phyloP scores from a whole-genome alignment of 2,888 invertebrate species.

The Tricholauxania praeusta region DNA sequence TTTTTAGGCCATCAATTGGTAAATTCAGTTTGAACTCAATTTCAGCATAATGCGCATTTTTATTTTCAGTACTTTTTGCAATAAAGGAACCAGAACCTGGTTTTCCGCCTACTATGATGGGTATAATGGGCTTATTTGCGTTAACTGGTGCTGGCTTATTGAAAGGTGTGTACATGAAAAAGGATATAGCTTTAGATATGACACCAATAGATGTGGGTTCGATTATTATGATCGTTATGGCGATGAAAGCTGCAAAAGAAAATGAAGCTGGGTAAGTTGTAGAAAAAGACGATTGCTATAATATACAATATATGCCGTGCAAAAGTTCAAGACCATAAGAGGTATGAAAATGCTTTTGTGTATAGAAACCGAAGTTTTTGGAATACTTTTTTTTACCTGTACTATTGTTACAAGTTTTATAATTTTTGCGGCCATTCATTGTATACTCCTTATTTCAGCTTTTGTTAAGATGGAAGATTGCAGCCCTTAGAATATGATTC shows the following conservation, averaged over 20 bases:
- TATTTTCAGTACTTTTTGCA: conserved; percentile 51
- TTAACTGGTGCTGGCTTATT: conserved; percentile 56
- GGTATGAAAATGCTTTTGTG: too few relatives aligned
- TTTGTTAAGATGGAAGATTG: too few relatives aligned
- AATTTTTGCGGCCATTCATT: too few relatives aligned
- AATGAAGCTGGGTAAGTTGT: conserved; percentile 7
- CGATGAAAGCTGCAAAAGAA: conserved; percentile 44
- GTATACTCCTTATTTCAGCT: too few relatives aligned
- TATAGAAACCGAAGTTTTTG: too few relatives aligned
- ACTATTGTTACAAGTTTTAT: too few relatives aligned
- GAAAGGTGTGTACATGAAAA: conserved; percentile 51
- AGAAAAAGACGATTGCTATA: too few relatives aligned
- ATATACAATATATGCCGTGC: too few relatives aligned
- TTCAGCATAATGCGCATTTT: background rate
- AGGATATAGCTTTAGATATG: conserved; percentile 49
- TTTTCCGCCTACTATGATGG: conserved; percentile 54
- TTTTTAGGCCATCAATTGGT: conserved; percentile 91
- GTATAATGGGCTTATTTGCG: conserved; percentile 57
- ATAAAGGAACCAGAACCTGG: conserved; percentile 57
- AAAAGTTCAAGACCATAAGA: too few relatives aligned
- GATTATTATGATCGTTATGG: conserved; percentile 49
- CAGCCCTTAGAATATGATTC: too few relatives aligned
- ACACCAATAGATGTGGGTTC: conserved; percentile 56
- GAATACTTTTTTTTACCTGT: too few relatives aligned
- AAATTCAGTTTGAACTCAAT: background rate